Evolutionary conservation across 2,888 invertebrate genomes (phyloP).

Genomic region (Dynastes maya): DNA sequence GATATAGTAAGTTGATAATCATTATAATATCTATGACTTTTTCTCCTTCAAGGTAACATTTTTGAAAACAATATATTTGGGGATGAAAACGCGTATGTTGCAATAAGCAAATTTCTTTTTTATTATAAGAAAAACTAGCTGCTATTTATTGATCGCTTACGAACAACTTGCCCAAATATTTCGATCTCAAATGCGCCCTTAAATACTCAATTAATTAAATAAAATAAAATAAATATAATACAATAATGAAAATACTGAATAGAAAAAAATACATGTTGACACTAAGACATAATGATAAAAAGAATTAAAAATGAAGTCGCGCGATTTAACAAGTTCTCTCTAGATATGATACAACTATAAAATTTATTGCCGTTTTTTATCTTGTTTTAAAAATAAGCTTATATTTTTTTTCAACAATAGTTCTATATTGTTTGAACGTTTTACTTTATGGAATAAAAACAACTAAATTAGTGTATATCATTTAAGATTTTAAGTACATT

Average conservation of each 20-base stretch:
- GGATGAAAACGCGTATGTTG: not conserved
- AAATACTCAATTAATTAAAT: conserved; percentile 42
- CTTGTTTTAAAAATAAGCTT: conserved; percentile 17
- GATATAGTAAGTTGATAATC: conserved; percentile 31
- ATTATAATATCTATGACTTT: conserved; percentile 39
- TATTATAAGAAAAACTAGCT: not conserved
- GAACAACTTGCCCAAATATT: not conserved
- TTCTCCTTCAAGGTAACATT: conserved; percentile 4
- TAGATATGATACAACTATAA: conserved; percentile 34
- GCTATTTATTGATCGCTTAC: not conserved
- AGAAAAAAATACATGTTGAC: conserved; percentile 30
- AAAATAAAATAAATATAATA: conserved; percentile 45
- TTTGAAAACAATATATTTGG: conserved; percentile 4
- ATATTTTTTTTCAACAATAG: conserved; percentile 2
- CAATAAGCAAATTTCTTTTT: not conserved
- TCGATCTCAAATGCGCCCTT: conserved; percentile 20
- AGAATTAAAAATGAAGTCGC: conserved; percentile 15
- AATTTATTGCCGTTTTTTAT: conserved; percentile 27
- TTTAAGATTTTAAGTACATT: too few species aligned
- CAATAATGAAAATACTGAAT: conserved; percentile 46
- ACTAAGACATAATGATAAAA: conserved; percentile 19
- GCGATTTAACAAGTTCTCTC: conserved; percentile 22
- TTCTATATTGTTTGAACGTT: conserved; percentile 38
- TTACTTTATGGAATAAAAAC: conserved; percentile 10
- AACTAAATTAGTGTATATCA: not conserved